Percentiles rank a stretch among this genome's conserved stretches.
These are phyloP conservation scores for Lamproptera curius DNA, from an alignment of 2,888 invertebrate species.

Conservation along the genomic window DNA sequence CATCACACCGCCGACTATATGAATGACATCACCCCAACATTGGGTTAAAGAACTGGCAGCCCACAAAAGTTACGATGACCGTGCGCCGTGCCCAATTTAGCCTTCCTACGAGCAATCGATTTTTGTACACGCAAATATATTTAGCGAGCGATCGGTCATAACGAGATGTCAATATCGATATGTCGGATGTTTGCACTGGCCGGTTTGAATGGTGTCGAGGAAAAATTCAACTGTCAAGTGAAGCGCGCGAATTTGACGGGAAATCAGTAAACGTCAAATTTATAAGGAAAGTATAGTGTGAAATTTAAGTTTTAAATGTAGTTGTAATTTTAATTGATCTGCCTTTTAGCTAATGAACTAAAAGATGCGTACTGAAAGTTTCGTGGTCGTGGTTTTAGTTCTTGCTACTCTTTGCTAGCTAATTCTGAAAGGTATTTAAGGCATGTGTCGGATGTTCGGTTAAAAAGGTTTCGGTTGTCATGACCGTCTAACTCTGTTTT, in stretches of 20 bases:
- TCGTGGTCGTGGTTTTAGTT: too few species aligned
- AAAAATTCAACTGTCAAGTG: constrained; percentile 5
- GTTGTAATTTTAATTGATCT: too few species aligned
- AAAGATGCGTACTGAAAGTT: too few species aligned
- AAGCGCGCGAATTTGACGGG: neutral
- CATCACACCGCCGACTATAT: constrained; percentile 13
- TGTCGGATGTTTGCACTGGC: neutral
- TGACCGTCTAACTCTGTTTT: too few species aligned
- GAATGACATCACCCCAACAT: constrained; percentile 31
- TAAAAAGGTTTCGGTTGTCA: too few species aligned
- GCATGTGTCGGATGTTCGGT: too few species aligned
- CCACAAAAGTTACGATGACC: constrained; percentile 39
- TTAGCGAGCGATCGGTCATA: constrained; percentile 9
- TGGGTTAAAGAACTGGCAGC: constrained; percentile 36
- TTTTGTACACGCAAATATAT: constrained; percentile 19
- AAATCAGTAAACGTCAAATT: too few species aligned
- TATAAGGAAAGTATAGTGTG: too few species aligned
- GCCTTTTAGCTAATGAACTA: too few species aligned
- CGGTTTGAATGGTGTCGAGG: constrained; percentile 19
- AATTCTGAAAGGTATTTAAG: too few species aligned
- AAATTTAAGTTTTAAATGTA: too few species aligned
- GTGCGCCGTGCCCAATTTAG: constrained; percentile 32
- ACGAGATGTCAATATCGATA: constrained; percentile 5
- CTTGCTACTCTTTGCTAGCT: too few species aligned
- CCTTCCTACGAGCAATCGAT: constrained; percentile 30